These are phyloP conservation scores for Calidris pugnax DNA, from an alignment of 2,113 vertebrate genomes.

Conservation along the genomic window DNA sequence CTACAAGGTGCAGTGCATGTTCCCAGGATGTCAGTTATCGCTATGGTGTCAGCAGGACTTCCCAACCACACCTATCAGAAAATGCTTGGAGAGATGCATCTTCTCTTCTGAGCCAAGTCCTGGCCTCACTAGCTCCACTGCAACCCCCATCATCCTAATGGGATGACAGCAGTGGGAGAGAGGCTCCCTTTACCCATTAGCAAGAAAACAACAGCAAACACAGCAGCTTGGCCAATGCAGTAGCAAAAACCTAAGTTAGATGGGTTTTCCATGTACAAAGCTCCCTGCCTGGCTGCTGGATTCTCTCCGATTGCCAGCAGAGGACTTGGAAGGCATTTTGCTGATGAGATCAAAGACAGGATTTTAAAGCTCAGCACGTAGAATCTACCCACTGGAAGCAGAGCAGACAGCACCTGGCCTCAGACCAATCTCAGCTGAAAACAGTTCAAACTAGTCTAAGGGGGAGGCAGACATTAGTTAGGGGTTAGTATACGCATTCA, in stretches of 20 bases:
- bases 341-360: neutral
- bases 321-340: conserved; percentile 11
- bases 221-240: neutral
- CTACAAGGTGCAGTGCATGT: neutral
- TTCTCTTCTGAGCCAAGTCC: neutral
- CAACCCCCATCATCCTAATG: neutral
- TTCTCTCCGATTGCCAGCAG: neutral
- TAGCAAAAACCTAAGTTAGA: neutral
- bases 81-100: neutral
- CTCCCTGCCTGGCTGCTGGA: conserved; percentile 42
- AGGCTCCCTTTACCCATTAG: neutral
- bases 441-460: neutral
- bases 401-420: neutral
- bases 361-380: neutral
- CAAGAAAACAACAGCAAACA: neutral
- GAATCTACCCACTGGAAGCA: neutral
- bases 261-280: conserved; percentile 12
- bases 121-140: neutral
- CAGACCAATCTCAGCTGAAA: neutral
- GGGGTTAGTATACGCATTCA: conserved; percentile 68
- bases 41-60: neutral
- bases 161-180: neutral
- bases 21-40: neutral
- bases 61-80: neutral
- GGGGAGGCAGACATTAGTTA: conserved; percentile 15